A percentile compares a stretch with the other conserved stretches of the same genome.
phyloP scores from a whole-genome alignment of 2,888 invertebrate genomes.

The Tricholauxania praeusta region DNA sequence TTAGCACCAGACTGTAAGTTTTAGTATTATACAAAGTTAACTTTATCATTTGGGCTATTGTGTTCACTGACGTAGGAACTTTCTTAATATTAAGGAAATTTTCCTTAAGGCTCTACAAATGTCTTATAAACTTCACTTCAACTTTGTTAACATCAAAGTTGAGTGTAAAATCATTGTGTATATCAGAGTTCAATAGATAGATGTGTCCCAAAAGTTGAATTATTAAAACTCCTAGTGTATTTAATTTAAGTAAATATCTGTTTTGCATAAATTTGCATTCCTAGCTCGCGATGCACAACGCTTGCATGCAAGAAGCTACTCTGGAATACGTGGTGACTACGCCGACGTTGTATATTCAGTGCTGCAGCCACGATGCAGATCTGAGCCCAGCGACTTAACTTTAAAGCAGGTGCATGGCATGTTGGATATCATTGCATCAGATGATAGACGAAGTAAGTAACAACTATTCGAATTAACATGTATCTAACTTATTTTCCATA shows the following conservation, averaged over 20 bases:
- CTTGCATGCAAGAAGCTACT: conserved; percentile 53
- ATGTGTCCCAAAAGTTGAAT: too few species aligned
- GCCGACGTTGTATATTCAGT: conserved; percentile 82
- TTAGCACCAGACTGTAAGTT: conserved; percentile 75
- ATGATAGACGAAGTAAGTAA: conserved; percentile 73
- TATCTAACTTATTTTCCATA: neutral
- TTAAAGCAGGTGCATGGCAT: conserved; percentile 79
- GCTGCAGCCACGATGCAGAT: conserved; percentile 71
- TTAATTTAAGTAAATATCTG: too few species aligned
- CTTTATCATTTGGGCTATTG: neutral
- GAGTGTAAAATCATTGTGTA: too few species aligned
- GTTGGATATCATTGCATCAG: conserved; percentile 80
- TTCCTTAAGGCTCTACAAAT: too few species aligned
- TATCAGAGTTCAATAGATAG: too few species aligned
- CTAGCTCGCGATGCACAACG: conserved; percentile 67
- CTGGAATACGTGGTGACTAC: conserved; percentile 74
- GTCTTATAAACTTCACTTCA: too few species aligned
- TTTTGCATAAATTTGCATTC: conserved; percentile 2
- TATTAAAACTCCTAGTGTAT: too few species aligned
- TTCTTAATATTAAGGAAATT: too few species aligned
- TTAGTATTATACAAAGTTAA: neutral
- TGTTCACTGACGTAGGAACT: neutral
- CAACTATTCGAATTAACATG: neutral
- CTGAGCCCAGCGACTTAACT: conserved; percentile 70
- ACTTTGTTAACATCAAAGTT: too few species aligned